phyloP scores from a whole-genome alignment of 1,140 invertebrate species.

The Riptortus pedestris region DNA sequence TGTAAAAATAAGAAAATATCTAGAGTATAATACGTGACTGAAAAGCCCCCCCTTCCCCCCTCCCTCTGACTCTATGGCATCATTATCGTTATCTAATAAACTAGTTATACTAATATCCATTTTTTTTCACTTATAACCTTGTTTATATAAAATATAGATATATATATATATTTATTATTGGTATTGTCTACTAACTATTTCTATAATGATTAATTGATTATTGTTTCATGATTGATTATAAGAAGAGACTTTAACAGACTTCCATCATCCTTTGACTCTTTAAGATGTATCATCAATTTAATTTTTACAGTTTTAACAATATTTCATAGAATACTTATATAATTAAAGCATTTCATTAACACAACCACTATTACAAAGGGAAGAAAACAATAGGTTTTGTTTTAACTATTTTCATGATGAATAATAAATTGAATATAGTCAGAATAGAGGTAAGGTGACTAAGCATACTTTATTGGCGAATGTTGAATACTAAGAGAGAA shows the following conservation, averaged over 20 bases:
- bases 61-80: no score
- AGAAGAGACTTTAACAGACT: background rate
- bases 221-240: constrained; percentile 10
- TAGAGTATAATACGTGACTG: no score
- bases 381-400: background rate
- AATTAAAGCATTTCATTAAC: background rate
- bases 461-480: no score
- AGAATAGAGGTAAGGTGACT: no score
- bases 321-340: background rate
- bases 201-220: constrained; percentile 12
- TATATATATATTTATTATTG: constrained; percentile 11
- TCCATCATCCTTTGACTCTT: constrained; percentile 11
- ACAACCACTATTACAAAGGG: background rate
- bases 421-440: no score
- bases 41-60: no score
- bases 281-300: constrained; percentile 2
- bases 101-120: no score
- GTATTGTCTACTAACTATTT: constrained; percentile 14
- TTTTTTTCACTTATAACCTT: constrained; percentile 13
- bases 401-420: background rate
- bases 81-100: no score
- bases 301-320: background rate
- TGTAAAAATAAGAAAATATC: no score
- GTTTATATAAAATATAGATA: constrained; percentile 17
- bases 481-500: no score